Percentiles rank a stretch among this genome's conserved stretches.
phyloP scores from a whole-genome alignment of 2,797 vertebrate genomes.

The Manis crassicaudata region DNA sequence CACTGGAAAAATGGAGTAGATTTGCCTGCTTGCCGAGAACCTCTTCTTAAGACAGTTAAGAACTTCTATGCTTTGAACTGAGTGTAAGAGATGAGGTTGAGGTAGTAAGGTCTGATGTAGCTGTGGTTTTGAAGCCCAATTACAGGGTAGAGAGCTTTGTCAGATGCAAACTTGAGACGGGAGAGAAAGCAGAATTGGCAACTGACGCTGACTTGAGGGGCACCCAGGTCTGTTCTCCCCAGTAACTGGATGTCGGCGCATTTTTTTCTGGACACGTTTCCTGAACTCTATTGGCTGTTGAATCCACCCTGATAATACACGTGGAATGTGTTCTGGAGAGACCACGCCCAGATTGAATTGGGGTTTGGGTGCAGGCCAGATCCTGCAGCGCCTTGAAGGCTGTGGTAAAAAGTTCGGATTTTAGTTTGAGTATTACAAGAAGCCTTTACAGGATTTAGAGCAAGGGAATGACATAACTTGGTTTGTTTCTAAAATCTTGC shows the following conservation, averaged over 20 bases:
- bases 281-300: not conserved
- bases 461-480: not conserved
- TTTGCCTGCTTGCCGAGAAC: not conserved
- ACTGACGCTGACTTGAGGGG: not conserved
- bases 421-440: not conserved
- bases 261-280: not conserved
- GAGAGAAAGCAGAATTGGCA: not conserved
- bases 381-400: not conserved
- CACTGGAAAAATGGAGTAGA: not conserved
- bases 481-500: not conserved
- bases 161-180: not conserved
- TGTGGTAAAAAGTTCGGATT: not conserved
- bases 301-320: not conserved
- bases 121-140: not conserved
- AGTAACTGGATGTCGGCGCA: not conserved
- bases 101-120: not conserved
- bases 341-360: not conserved
- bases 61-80: not conserved
- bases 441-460: constrained; percentile 9
- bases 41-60: not conserved
- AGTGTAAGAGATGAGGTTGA: not conserved
- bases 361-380: not conserved
- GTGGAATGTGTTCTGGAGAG: not conserved
- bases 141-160: not conserved
- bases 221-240: not conserved